Evolutionary conservation across 2,113 vertebrate species (phyloP).

Genomic region (Seriola dumerili): DNA sequence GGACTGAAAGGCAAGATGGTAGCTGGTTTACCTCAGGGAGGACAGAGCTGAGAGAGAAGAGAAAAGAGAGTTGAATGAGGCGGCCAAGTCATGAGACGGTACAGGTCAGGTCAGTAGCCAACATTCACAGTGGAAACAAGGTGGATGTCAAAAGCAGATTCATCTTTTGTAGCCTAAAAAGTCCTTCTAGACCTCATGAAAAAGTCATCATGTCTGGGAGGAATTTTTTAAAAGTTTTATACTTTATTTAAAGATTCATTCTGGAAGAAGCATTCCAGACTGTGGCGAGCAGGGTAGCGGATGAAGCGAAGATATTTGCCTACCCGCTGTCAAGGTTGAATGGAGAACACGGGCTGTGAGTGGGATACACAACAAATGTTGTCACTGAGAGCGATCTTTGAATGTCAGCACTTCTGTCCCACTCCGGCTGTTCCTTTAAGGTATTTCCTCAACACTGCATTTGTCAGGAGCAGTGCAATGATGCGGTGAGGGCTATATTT

Average conservation of each 20-base stretch:
- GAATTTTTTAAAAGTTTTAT: slow-evolving; percentile 72
- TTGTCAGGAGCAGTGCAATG: slow-evolving; percentile 8
- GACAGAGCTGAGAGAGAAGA: neutral
- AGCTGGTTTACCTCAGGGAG: slow-evolving; percentile 10
- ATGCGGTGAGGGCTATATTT: slow-evolving; percentile 37
- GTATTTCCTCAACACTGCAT: slow-evolving; percentile 47
- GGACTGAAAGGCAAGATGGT: neutral
- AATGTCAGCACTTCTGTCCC: slow-evolving; percentile 59
- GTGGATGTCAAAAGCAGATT: slow-evolving; percentile 47
- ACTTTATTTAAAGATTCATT: slow-evolving; percentile 77
- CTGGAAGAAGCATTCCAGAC: slow-evolving; percentile 48
- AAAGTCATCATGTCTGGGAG: slow-evolving; percentile 72
- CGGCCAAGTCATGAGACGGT: neutral
- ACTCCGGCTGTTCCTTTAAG: slow-evolving; percentile 46
- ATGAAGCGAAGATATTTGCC: slow-evolving; percentile 34
- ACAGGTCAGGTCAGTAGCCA: neutral
- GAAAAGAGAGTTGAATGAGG: neutral
- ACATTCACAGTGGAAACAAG: neutral
- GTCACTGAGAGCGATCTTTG: slow-evolving; percentile 63
- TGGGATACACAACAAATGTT: slow-evolving; percentile 58
- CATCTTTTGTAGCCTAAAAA: slow-evolving; percentile 68
- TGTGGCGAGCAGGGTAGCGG: neutral
- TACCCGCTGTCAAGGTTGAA: slow-evolving; percentile 48
- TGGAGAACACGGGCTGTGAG: slow-evolving; percentile 41
- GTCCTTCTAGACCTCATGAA: slow-evolving; percentile 72